Conservation (phyloP, 2,797 vertebrate genomes). For the Acropternis orthonyx region DNA sequence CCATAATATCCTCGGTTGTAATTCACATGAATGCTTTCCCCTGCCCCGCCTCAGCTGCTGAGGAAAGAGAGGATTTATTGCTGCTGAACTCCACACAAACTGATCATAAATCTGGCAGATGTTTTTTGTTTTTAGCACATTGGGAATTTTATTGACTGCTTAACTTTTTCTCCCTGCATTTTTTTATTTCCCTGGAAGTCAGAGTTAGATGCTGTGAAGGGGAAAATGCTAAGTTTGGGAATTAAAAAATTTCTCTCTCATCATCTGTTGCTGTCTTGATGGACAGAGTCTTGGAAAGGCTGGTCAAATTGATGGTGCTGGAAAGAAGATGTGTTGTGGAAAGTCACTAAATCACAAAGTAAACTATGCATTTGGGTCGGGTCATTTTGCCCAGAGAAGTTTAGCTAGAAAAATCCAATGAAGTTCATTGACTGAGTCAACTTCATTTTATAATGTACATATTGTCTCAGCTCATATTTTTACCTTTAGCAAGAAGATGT, state of each 20-base stretch:
- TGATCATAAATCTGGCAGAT: constrained; percentile 67
- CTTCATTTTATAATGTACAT: background rate
- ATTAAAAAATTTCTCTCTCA: constrained; percentile 13
- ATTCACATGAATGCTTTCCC: background rate
- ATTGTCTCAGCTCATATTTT: constrained; percentile 4
- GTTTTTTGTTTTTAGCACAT: constrained; percentile 52
- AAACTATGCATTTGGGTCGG: background rate
- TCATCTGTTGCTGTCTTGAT: background rate
- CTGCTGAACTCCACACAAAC: constrained; percentile 47
- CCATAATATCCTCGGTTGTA: constrained; percentile 29
- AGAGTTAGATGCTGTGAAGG: background rate
- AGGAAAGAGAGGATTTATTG: constrained; percentile 60
- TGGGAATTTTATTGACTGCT: constrained; percentile 59
- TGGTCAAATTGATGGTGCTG: constrained; percentile 1
- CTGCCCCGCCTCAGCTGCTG: background rate
- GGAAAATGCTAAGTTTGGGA: constrained; percentile 33
- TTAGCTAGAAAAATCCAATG: background rate
- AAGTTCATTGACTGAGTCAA: background rate
- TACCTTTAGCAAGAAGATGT: constrained; percentile 75
- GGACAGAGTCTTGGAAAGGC: constrained; percentile 9
- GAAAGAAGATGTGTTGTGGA: background rate
- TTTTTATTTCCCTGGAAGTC: constrained; percentile 25
- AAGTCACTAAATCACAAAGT: constrained; percentile 8
- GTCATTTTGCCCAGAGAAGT: background rate
- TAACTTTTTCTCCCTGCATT: background rate